Evolutionary conservation across 2,113 vertebrate genomes (phyloP), one percentile per base, ranked within the genome.

Genomic region (Actenoides hombroni): DNA sequence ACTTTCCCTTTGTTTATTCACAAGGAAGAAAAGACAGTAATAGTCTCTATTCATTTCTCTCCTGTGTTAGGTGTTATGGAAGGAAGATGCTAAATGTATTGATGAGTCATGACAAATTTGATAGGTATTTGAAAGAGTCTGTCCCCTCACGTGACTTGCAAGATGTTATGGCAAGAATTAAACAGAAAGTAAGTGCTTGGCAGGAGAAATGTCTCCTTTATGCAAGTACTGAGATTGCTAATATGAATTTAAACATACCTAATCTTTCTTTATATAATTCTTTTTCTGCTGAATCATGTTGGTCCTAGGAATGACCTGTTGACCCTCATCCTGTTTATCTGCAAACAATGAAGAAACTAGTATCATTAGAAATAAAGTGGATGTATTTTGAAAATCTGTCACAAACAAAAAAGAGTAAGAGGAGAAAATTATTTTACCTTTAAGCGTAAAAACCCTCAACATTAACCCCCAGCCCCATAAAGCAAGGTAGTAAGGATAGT

Each of bases 41-140:
- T 16, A 54, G 18, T 82, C 37, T 64, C 33, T 28, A 44, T 68
- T 94, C 11, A n/a, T 70, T 54, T 51, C 51, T 49, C 7, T 65
- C n/a, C 57, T 28, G 2, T 11, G 61, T 64, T 94, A 98, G 98
- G 68, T 92, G 94, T 92, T 98, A 97, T 13, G 98, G 98, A 42
- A 91, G 95, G 63, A 97, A 95, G 95, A 98, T 98, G 97, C 88
- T 98, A 84, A 90, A 57, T 8, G 40, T 97, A 16, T 53, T 98
- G 73, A 97, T 97, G 89, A 86, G 25, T 4, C 90, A 98, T 25
- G 12, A 56, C 5, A 97, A 97, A 71, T 97, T 96, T 29, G 89
- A 97, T 8, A 77, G 9, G 3, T 94, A 96, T 84, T 80, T 98
- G 90, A 97, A 97, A 49, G 90, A 88, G 7, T 95, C 91, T 8